Base-by-base conservation (phyloP, 1,140 invertebrate species). In the Kradibia gibbosae region DNA sequence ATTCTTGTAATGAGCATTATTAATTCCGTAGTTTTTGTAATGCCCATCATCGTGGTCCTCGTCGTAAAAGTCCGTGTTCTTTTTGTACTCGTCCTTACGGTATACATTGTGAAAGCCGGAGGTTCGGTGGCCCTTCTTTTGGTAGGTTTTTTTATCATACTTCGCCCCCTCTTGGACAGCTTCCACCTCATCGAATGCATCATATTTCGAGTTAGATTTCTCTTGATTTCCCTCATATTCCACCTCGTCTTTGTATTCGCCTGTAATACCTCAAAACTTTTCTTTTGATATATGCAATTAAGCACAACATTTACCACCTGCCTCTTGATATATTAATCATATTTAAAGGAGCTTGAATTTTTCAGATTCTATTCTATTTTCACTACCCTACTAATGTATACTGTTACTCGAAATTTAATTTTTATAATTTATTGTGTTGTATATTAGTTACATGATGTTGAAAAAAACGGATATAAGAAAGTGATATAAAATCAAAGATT, bases 41-140 rank as follows among this genome's bases (percentile, higher is more conserved):
- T 94, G 91, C 1, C 94, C 94, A 62, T 92, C 93, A 17, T 93
- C 93, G 86, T 95, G 93, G 11, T 92, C 93, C 62, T 94, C 93
- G 85, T 95, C 94, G 86, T 95, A 95, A 89, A 95, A 95, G 81
- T 93, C 93, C 74, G 94, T 94, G 83, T 95, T 93, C 86, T 95
- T 95, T 87, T 95, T 95, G 90, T 92, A 95, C 86, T 95, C 95
- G 85, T 95, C 94, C 89, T 95, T 95, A 89, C 93, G 92, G 87
- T 94, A 95, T 3, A 94, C 93, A 83, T 95, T 95, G 88, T 95
- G 94, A 89, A 93, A 95, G 28, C 94, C 95, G 4, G 92, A 94
- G 8, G 94, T 93, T 80, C 94, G 94, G 72, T 94, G 93, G 3
- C 94, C 94, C 85, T 95, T 95, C 86, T 94, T 94, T 88, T 93